Evolutionary conservation across 1,140 invertebrate genomes (phyloP).

Genomic region (Zaprionus gabonicus): DNA sequence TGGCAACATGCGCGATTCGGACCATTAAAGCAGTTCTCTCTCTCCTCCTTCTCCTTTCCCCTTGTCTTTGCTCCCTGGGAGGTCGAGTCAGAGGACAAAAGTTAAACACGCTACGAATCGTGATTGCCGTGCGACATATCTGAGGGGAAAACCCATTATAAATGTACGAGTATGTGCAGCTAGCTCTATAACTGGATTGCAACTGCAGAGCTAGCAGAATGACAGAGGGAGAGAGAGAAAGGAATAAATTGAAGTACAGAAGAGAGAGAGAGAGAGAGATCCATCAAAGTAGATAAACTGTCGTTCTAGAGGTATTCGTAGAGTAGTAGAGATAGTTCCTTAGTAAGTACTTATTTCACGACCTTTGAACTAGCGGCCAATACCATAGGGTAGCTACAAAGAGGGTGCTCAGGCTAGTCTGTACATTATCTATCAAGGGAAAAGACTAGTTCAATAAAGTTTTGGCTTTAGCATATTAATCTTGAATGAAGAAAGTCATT

Average conservation of each 20-base stretch:
- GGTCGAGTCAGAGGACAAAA: conserved; percentile 6
- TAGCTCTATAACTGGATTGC: too few relatives aligned
- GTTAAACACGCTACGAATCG: conserved; percentile 12
- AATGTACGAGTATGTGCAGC: neutral
- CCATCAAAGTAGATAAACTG: too few relatives aligned
- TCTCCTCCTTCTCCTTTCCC: neutral
- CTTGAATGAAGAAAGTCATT: too few relatives aligned
- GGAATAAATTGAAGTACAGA: too few relatives aligned
- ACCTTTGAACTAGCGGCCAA: too few relatives aligned
- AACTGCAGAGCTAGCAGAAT: neutral
- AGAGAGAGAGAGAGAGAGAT: too few relatives aligned
- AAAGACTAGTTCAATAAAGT: neutral
- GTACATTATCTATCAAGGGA: too few relatives aligned
- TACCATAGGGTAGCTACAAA: too few relatives aligned
- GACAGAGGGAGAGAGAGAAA: neutral
- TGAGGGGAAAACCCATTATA: conserved; percentile 1
- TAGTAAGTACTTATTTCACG: too few relatives aligned
- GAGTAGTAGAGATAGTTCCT: too few relatives aligned
- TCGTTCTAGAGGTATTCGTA: too few relatives aligned
- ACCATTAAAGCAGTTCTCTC: conserved; percentile 27
- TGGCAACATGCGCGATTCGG: conserved; percentile 36
- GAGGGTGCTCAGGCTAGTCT: too few relatives aligned
- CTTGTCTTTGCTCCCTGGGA: conserved; percentile 1
- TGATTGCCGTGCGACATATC: conserved; percentile 10
- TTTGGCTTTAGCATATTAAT: neutral